Base-by-base conservation (phyloP, 1,140 invertebrate species). In the Ectropis grisescens region DNA sequence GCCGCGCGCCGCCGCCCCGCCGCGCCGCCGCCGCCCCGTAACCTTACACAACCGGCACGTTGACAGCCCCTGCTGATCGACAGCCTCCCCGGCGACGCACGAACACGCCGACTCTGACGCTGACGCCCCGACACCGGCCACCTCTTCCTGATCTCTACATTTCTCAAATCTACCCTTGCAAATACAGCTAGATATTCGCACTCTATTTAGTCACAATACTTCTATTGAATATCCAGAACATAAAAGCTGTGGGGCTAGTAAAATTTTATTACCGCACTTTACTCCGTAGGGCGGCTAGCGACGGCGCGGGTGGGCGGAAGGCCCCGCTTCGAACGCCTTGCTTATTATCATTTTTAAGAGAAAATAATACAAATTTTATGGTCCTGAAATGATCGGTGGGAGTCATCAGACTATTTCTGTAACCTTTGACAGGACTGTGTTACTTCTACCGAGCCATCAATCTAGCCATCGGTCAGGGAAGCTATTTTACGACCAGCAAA, bases 41-140 rank as follows among this genome's bases (percentile, higher is more conserved):
- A 58, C 54, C 47, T 61, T 58, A 67, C 55, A 60, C n/a, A 22
- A 22, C 61, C 61, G 58, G 52, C 58, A 57, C 59, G 56, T 50
- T 61, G 59, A 67, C 55, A 60, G 62, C 57, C 52, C 37, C 43
- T 55, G 47, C 45, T 41, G 37, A 58, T 56, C 57, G 48, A 53
- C 54, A 41, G 44, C 44, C 46, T 56, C 52, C 49, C 54, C 45
- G 44, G 47, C 29, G 35, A 50, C 47, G 46, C 53, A 51, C 31
- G 33, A 11, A 33, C 30, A 26, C 28, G 45, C 22, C 4, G 19
- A 22, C 19, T 22, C n/a, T n/a, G n/a, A n/a, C n/a, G n/a, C 54
- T 39, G 44, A 42, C 46, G 54, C 52, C 49, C 54, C 45, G 44
- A 47, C 29, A 33, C 47, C 47, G 46, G 51, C 48, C 31, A 22